phyloP scores from a whole-genome alignment of 2,888 invertebrate genomes.

The Luperina testacea region DNA sequence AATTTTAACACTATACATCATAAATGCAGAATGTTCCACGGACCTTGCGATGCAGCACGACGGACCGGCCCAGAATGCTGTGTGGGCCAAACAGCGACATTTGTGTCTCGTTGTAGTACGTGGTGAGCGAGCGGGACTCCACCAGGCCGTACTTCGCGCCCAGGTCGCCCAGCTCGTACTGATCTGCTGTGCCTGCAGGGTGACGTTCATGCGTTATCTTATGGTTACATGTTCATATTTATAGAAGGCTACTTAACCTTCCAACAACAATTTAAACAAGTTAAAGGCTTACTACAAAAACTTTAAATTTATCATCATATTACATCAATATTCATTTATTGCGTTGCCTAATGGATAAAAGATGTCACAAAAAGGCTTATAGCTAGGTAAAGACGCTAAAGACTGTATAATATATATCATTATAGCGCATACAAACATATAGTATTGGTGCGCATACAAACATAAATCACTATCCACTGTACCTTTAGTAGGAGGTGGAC shows the following conservation, averaged over 20 bases:
- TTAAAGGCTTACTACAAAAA: too few species aligned
- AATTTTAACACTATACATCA: neutral
- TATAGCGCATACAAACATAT: neutral
- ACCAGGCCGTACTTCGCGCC: constrained; percentile 96
- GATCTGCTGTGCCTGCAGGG: constrained; percentile 93
- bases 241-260: neutral
- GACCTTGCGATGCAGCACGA: constrained; percentile 94
- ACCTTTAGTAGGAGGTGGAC: constrained; percentile 90
- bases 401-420: neutral
- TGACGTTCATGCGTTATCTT: neutral
- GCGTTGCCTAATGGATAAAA: neutral
- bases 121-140: constrained; percentile 90
- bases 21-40: neutral
- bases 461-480: constrained; percentile 16
- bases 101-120: constrained; percentile 94
- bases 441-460: neutral
- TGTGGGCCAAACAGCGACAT: constrained; percentile 95
- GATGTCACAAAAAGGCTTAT: neutral
- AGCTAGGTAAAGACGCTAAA: too few species aligned
- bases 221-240: too few species aligned
- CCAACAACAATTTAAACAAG: too few species aligned
- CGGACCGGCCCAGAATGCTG: constrained; percentile 95
- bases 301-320: neutral
- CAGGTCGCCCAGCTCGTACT: constrained; percentile 96
- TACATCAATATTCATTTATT: neutral